Evolutionary conservation across 1,140 invertebrate genomes (phyloP).

Genomic region (Zaprionus capensis): DNA sequence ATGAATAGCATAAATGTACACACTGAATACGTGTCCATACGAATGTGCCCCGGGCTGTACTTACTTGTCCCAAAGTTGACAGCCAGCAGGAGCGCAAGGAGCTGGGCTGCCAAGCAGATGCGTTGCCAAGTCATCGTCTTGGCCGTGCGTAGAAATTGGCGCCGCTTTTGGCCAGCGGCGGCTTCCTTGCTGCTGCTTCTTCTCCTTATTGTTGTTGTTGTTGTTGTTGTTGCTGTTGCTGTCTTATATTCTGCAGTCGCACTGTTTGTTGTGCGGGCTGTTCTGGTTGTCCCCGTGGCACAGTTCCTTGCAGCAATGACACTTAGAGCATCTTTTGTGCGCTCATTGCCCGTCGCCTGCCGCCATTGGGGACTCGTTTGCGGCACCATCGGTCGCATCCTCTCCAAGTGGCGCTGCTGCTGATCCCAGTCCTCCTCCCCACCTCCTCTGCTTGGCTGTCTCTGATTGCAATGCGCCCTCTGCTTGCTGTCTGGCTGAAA

Average conservation of each 20-base stretch:
- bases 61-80: slow-evolving; percentile 63
- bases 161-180: slow-evolving; percentile 39
- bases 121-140: slow-evolving; percentile 59
- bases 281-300: slow-evolving; percentile 65
- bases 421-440: background rate
- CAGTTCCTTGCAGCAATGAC: slow-evolving; percentile 74
- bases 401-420: slow-evolving; percentile 34
- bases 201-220: background rate
- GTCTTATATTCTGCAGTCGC: slow-evolving; percentile 48
- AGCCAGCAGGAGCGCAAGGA: slow-evolving; percentile 39
- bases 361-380: slow-evolving; percentile 78
- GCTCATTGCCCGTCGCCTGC: slow-evolving; percentile 69
- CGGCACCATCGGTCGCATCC: slow-evolving; percentile 58
- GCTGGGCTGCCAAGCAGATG: slow-evolving; percentile 27
- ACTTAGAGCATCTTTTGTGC: slow-evolving; percentile 76
- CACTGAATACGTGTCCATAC: slow-evolving; percentile 2
- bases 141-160: slow-evolving; percentile 59
- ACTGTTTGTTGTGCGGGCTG: slow-evolving; percentile 23
- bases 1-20: slow-evolving; percentile 40
- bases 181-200: background rate
- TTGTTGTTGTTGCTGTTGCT: slow-evolving; percentile 58
- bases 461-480: slow-evolving; percentile 72
- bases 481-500: slow-evolving; percentile 40
- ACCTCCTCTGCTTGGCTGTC: slow-evolving; percentile 24
- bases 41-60: slow-evolving; percentile 56